phyloP scores from a whole-genome alignment of 2,888 invertebrate species.

The Acanthosepion pharaonis region DNA sequence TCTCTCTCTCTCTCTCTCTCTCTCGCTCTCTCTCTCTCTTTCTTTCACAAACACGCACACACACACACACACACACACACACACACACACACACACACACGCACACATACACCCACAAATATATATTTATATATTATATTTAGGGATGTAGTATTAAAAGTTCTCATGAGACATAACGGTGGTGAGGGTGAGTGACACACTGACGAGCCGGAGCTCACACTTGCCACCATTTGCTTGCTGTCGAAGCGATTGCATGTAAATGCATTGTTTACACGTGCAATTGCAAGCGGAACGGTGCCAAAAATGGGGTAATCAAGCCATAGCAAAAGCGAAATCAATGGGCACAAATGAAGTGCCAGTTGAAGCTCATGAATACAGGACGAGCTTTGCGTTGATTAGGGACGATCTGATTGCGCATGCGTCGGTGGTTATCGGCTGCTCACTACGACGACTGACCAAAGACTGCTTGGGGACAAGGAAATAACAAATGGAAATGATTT shows the following conservation, averaged over 20 bases:
- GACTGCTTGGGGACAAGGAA: neutral
- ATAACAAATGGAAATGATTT: neutral
- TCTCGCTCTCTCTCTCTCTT: no score
- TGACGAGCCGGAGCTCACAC: neutral
- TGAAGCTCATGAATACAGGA: neutral
- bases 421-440: neutral
- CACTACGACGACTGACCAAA: neutral
- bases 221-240: neutral
- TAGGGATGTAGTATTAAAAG: no score
- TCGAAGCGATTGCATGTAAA: neutral
- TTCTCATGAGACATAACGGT: neutral
- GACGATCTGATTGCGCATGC: neutral
- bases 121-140: no score
- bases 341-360: neutral
- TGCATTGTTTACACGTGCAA: neutral
- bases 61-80: no score
- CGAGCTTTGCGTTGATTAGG: neutral
- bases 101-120: no score
- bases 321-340: neutral
- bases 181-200: neutral
- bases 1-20: no score
- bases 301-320: neutral
- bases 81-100: no score
- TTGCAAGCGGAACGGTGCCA: neutral
- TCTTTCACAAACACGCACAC: no score